phyloP scores from a whole-genome alignment of 2,797 vertebrate species.

The Tokudaia muenninki region DNA sequence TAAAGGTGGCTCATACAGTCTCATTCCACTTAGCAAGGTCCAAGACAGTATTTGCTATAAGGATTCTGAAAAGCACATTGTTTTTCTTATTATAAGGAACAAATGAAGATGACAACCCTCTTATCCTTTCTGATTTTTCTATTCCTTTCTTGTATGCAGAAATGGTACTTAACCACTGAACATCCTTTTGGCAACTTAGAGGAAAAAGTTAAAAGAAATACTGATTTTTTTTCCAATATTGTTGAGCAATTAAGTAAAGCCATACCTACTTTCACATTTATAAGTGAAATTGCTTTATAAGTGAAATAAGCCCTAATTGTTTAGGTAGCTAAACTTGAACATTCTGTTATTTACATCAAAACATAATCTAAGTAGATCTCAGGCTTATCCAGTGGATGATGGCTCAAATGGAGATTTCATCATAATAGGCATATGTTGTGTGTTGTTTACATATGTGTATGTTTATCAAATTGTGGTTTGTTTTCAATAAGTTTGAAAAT shows the following conservation, averaged over 20 bases:
- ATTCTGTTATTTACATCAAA: not conserved
- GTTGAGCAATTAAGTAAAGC: not conserved
- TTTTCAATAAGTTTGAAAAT: slow-evolving; percentile 57
- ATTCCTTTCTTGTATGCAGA: not conserved
- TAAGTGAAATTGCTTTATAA: not conserved
- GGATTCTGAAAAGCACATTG: not conserved
- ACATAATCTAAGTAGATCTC: not conserved
- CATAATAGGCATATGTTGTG: not conserved
- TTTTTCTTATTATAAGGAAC: slow-evolving; percentile 27
- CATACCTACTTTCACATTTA: not conserved
- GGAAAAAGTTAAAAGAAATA: slow-evolving; percentile 47
- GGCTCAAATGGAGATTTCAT: not conserved
- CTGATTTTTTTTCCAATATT: not conserved
- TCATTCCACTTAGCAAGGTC: not conserved
- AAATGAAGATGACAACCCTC: not conserved
- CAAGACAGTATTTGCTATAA: slow-evolving; percentile 1
- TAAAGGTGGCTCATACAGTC: not conserved
- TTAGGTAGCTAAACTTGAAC: slow-evolving; percentile 28
- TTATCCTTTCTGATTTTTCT: not conserved
- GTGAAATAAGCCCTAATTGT: not conserved
- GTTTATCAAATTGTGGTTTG: not conserved
- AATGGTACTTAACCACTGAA: not conserved
- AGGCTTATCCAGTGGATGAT: slow-evolving; percentile 16
- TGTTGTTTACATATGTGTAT: not conserved
- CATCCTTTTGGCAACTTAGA: not conserved